These are phyloP conservation scores for Drosophila rellima DNA, from an alignment of 2,888 invertebrate species.

Conservation along the genomic window DNA sequence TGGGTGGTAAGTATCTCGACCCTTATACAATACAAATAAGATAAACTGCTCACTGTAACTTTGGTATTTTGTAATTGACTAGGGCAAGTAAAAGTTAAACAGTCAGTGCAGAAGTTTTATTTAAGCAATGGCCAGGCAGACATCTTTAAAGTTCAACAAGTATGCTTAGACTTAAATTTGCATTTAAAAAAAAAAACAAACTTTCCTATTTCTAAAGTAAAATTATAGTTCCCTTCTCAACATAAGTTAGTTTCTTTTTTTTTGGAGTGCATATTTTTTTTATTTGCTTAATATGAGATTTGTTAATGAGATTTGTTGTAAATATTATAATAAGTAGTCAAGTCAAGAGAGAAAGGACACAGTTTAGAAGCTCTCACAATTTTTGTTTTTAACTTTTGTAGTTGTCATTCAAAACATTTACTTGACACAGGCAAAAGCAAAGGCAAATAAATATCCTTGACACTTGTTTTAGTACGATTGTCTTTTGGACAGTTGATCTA, in stretches of 20 bases:
- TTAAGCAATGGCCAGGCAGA: background rate
- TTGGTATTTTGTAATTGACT: conserved; percentile 17
- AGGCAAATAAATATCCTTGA: conserved; percentile 8
- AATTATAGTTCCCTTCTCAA: no score
- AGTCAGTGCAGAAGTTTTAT: conserved; percentile 3
- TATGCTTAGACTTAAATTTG: background rate
- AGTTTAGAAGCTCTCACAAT: background rate
- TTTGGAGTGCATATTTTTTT: no score
- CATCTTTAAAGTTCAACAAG: no score
- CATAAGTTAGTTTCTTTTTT: no score
- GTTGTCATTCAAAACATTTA: conserved; percentile 13
- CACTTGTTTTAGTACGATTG: conserved; percentile 15
- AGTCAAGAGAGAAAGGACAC: background rate
- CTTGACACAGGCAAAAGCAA: conserved; percentile 28
- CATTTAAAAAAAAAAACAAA: background rate
- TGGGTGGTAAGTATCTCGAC: conserved; percentile 83
- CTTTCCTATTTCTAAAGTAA: background rate
- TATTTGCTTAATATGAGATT: no score
- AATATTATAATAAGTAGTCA: background rate
- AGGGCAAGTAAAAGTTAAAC: conserved; percentile 12
- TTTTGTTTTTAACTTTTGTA: background rate
- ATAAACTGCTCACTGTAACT: conserved; percentile 2
- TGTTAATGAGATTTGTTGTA: no score
- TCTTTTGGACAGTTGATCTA: conserved; percentile 12
- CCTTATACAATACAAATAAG: conserved; percentile 21